Base-by-base conservation (phyloP, 2,797 vertebrate genomes). In the Hydrocynus forskahlii region DNA sequence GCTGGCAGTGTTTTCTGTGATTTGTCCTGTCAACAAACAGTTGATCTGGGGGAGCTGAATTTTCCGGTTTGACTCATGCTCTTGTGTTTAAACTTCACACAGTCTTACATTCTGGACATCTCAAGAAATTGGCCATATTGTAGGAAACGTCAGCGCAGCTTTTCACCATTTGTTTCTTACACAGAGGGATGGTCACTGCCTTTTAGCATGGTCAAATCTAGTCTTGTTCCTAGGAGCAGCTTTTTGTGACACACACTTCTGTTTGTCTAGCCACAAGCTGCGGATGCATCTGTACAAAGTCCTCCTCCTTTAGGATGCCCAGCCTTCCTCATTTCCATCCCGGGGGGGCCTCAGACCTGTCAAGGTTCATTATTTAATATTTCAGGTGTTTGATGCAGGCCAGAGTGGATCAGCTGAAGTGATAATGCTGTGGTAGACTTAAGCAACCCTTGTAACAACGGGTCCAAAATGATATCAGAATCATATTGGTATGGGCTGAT, bases 271-370 rank as follows among this genome's bases (percentile, higher is more conserved):
- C 59, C 57, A 19, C 43, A 29, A 75, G 66, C 67, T 77, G 78
- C 55, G 83, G 83, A 86, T 84, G 76, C 88, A 86, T 85, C 85
- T 86, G 86, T 73, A 78, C 73, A 78, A 72, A 81, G 78, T 79
- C 76, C 81, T 80, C 74, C 69, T 82, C 55, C 60, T 68, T 74
- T 43, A 71, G 64, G 70, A 83, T 72, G 59, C 45, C 64, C 21
- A 40, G 55, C 14, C 78, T 54, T 54, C 40, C 45, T 57, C 45
- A 60, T 78, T 80, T 75, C 45, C 74, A 75, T 59, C 54, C 68
- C 81, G 71, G 52, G 57, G n/a, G 80, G 85, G 54, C 40, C 14
- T 14, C 59, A 67, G 71, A 80, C 78, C 57, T 75, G 80, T 82
- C 63, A 64, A 68, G 68, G 21, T 70, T 86, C 57, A 54, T 60